phyloP scores from a whole-genome alignment of 2,888 invertebrate species.

The Ormyrus rosae region DNA sequence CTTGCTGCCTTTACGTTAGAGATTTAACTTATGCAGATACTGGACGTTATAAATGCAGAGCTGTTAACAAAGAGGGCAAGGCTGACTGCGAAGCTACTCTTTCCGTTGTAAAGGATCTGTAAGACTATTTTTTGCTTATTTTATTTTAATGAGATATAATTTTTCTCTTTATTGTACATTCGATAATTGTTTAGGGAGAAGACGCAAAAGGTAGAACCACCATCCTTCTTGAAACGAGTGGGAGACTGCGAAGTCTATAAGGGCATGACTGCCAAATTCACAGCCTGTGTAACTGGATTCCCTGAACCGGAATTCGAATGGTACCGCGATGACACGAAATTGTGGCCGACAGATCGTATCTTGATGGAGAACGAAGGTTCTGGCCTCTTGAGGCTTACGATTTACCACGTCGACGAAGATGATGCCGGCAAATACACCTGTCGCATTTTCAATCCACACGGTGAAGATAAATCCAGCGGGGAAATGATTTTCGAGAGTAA shows the following conservation, averaged over 20 bases:
- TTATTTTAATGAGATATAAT: slow-evolving; percentile 3
- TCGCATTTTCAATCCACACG: slow-evolving; percentile 89
- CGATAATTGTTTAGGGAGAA: slow-evolving; percentile 78
- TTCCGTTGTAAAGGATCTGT: slow-evolving; percentile 78
- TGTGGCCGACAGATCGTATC: slow-evolving; percentile 90
- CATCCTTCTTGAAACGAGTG: slow-evolving; percentile 91
- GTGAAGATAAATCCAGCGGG: slow-evolving; percentile 88
- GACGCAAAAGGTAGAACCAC: slow-evolving; percentile 87
- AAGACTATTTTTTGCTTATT: slow-evolving; percentile 15
- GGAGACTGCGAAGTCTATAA: slow-evolving; percentile 91
- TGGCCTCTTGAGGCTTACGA: slow-evolving; percentile 88
- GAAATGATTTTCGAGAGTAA: slow-evolving; percentile 89
- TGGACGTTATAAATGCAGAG: slow-evolving; percentile 87
- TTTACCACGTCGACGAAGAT: slow-evolving; percentile 85
- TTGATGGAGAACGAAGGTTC: slow-evolving; percentile 89
- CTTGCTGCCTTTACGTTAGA: slow-evolving; percentile 85
- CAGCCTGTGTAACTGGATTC: slow-evolving; percentile 91
- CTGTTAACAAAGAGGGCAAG: slow-evolving; percentile 88
- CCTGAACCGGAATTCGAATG: slow-evolving; percentile 93
- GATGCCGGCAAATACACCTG: slow-evolving; percentile 92
- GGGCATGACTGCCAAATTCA: slow-evolving; percentile 93
- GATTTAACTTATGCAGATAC: slow-evolving; percentile 83
- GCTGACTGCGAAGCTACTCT: slow-evolving; percentile 85
- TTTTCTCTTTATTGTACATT: neutral
- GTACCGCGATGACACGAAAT: slow-evolving; percentile 87